These are phyloP conservation scores for cat (Felis catus) DNA, from an alignment of 2,113 vertebrate species.

Conservation along the genomic window F.catus_Fca126_mat1.0 CM031414.1:108195501-108196000, in stretches of 20 bases:
- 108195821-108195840: too few species aligned
- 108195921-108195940: too few species aligned
- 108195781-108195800: constrained; percentile 11
- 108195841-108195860: too few species aligned
- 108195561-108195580: not conserved
- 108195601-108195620: not conserved
- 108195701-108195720: not conserved
- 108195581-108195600: not conserved
- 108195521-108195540: not conserved
- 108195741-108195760: not conserved
- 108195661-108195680: not conserved
- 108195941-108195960: too few species aligned
- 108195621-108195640: not conserved
- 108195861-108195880: too few species aligned
- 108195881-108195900: too few species aligned
- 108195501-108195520: not conserved
- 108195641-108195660: constrained; percentile 27
- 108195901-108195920: too few species aligned
- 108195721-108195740: constrained; percentile 20
- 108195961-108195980: too few species aligned
- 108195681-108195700: not conserved
- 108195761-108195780: not conserved
- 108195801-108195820: not conserved
- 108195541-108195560: not conserved
- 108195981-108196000: too few species aligned